These are phyloP conservation scores for Hartigia nigra DNA, from an alignment of 2,888 invertebrate genomes.

Conservation along the genomic window DNA sequence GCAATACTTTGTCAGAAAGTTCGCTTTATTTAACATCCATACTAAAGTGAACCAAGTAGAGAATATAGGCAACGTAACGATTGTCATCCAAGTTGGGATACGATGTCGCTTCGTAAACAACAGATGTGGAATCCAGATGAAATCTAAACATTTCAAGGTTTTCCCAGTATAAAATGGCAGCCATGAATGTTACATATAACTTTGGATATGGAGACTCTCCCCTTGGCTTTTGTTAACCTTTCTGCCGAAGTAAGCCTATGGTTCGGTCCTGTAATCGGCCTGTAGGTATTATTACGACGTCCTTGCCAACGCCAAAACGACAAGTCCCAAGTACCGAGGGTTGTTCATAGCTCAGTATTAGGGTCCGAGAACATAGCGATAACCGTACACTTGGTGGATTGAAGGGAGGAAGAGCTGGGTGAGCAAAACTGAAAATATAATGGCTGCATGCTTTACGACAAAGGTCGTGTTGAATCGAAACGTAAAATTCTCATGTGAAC, in stretches of 20 bases:
- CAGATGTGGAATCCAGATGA: neutral
- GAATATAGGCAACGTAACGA: neutral
- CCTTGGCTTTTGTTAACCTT: neutral
- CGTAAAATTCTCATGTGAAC: neutral
- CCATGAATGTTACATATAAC: neutral
- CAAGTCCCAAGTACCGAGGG: neutral
- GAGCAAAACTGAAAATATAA: neutral
- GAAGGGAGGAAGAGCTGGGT: neutral
- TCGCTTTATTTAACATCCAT: neutral
- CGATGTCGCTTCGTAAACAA: neutral
- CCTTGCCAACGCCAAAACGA: neutral
- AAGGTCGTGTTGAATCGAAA: neutral
- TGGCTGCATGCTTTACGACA: neutral
- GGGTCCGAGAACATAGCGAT: neutral
- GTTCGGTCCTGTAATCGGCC: neutral
- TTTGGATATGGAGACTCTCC: neutral
- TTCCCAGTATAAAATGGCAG: neutral
- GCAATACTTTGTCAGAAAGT: neutral
- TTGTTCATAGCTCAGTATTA: neutral
- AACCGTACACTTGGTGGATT: neutral
- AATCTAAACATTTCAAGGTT: neutral
- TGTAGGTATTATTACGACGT: neutral
- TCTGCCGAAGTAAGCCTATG: neutral
- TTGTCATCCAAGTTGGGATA: neutral
- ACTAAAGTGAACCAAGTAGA: neutral